Percentiles rank a stretch among this genome's conserved stretches.
Evolutionary conservation across 2,888 invertebrate genomes (phyloP).

Genomic region (Xestia rhomboidea): DNA sequence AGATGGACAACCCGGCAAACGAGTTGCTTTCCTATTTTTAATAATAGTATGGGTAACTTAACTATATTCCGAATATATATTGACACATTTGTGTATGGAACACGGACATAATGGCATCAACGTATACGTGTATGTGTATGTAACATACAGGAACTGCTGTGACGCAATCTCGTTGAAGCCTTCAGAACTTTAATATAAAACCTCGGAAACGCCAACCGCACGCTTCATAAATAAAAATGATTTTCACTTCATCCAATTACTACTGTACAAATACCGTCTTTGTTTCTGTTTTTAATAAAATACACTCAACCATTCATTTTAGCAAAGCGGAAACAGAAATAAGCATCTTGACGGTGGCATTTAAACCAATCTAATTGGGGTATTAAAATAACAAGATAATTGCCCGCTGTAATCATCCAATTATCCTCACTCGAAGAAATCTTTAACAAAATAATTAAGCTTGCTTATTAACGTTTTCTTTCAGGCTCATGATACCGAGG

Average conservation of each 20-base stretch:
- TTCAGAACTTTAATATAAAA: slow-evolving; percentile 25
- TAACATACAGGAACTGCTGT: slow-evolving; percentile 1
- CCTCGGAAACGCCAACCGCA: not conserved
- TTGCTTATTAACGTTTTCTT: slow-evolving; percentile 54
- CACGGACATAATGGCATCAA: not conserved
- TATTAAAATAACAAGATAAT: slow-evolving; percentile 20
- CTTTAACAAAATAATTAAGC: slow-evolving; percentile 58
- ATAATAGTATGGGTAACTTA: not conserved
- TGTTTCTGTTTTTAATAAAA: not conserved
- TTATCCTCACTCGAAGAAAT: slow-evolving; percentile 54
- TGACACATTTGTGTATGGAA: not conserved
- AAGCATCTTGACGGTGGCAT: slow-evolving; percentile 14
- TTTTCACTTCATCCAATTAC: not conserved
- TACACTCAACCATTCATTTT: not conserved
- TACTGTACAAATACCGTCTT: not conserved
- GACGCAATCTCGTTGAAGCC: slow-evolving; percentile 17
- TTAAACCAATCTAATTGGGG: slow-evolving; percentile 5
- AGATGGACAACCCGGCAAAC: not conserved
- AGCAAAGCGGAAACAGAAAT: not conserved
- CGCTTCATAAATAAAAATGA: slow-evolving; percentile 1
- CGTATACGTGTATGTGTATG: not conserved
- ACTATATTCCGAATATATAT: not conserved
- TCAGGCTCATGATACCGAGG: slow-evolving; percentile 33
- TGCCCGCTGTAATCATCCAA: slow-evolving; percentile 40
- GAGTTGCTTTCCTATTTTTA: not conserved